Conservation (phyloP, 2,797 vertebrate species). For the Gobionotothen gibberifrons region DNA sequence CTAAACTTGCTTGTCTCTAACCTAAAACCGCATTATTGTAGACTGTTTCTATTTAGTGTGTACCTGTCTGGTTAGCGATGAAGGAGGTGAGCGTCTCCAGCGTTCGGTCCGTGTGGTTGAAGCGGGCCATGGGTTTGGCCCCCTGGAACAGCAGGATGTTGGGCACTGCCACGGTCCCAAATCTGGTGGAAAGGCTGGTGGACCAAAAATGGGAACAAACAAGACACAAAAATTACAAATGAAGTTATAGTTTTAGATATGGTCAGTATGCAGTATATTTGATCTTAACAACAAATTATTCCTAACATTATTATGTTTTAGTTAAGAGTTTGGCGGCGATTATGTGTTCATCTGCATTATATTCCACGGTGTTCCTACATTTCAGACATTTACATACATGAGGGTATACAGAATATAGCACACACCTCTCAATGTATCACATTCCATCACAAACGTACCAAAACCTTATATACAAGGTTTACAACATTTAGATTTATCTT, state of each 20-base stretch:
- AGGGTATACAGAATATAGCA: not conserved
- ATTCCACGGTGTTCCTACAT: not conserved
- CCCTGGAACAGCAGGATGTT: slow-evolving; percentile 98
- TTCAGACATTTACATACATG: not conserved
- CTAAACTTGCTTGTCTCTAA: not conserved
- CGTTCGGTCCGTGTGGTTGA: slow-evolving; percentile 96
- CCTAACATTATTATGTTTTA: too few relatives aligned
- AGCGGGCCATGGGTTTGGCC: slow-evolving; percentile 97
- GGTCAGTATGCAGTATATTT: not conserved
- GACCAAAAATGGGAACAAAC: slow-evolving; percentile 30
- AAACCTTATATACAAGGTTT: too few relatives aligned
- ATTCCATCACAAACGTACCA: too few relatives aligned
- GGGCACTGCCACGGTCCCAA: slow-evolving; percentile 97
- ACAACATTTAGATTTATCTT: not conserved
- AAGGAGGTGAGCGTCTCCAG: slow-evolving; percentile 92
- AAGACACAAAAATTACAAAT: not conserved
- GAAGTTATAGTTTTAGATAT: not conserved
- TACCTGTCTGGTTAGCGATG: slow-evolving; percentile 97
- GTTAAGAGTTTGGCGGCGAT: not conserved
- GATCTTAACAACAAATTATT: not conserved
- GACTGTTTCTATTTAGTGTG: slow-evolving; percentile 6
- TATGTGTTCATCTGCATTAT: not conserved
- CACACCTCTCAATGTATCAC: too few relatives aligned
- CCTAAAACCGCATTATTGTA: not conserved
- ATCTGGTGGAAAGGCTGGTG: slow-evolving; percentile 94